Conservation (phyloP, 2,888 invertebrate genomes). For the Caprella mutica region DNA sequence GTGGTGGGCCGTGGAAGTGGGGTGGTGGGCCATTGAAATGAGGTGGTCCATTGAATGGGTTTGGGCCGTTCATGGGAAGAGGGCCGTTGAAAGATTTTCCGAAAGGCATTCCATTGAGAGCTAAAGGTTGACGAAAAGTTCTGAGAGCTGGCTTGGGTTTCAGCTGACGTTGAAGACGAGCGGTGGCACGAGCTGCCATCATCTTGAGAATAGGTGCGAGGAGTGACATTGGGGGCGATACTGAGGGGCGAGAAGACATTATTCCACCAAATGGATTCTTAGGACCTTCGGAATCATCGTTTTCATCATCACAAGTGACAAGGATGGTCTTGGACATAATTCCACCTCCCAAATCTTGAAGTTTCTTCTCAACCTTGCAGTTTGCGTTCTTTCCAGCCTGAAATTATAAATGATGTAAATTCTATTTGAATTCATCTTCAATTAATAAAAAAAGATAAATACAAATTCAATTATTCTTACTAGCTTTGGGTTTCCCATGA, state of each 20-base stretch:
- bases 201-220: constrained; percentile 30
- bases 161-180: background rate
- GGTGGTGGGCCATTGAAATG: background rate
- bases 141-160: background rate
- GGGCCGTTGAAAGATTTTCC: background rate
- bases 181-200: constrained; percentile 17
- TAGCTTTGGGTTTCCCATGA: constrained; percentile 26
- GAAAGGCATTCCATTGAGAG: constrained; percentile 6
- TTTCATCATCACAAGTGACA: constrained; percentile 27
- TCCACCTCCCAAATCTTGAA: constrained; percentile 18
- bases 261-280: background rate
- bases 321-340: constrained; percentile 29
- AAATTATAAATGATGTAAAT: background rate
- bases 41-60: background rate
- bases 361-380: constrained; percentile 27
- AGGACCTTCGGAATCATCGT: background rate
- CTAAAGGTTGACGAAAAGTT: constrained; percentile 5
- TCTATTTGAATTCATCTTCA: background rate
- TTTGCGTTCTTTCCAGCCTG: constrained; percentile 15
- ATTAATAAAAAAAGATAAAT: background rate
- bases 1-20: background rate
- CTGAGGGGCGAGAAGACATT: background rate
- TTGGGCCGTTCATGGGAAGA: background rate
- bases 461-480: constrained; percentile 8
- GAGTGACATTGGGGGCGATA: constrained; percentile 21